These are phyloP conservation scores for Phocides pigmalion DNA, from an alignment of 1,140 invertebrate species.

Conservation along the genomic window DNA sequence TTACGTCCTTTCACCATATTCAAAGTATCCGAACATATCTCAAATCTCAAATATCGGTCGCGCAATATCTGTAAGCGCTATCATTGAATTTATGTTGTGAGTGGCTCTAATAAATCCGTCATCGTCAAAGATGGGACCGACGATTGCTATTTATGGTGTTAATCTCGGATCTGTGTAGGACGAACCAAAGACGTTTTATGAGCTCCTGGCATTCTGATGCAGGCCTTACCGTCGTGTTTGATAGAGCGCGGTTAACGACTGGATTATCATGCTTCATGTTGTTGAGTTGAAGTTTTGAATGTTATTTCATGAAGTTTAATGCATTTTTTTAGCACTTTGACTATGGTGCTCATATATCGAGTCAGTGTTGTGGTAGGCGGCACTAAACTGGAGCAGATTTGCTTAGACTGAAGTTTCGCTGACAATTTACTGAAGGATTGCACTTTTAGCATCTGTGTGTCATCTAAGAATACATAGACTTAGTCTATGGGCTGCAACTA, in stretches of 20 bases:
- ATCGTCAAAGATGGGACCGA: slow-evolving; percentile 39
- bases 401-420: too few species aligned
- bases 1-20: slow-evolving; percentile 26
- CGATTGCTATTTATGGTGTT: slow-evolving; percentile 45
- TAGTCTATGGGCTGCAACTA: too few species aligned
- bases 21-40: slow-evolving; percentile 35
- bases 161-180: slow-evolving; percentile 47
- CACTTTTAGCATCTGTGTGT: too few species aligned
- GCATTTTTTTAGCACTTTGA: too few species aligned
- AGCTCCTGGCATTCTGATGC: slow-evolving; percentile 21
- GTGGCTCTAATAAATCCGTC: slow-evolving; percentile 44
- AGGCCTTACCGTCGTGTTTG: neutral
- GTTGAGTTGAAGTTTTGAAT: too few species aligned
- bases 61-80: slow-evolving; percentile 35
- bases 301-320: too few species aligned
- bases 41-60: slow-evolving; percentile 24
- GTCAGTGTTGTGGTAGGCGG: too few species aligned
- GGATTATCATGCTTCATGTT: neutral
- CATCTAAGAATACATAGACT: too few species aligned
- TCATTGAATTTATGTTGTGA: slow-evolving; percentile 38
- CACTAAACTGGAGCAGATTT: too few species aligned
- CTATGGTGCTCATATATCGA: too few species aligned
- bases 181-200: slow-evolving; percentile 32
- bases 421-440: too few species aligned
- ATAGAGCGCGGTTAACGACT: neutral